Conservation (phyloP, 2,113 vertebrate genomes). For the Vulpes ferrilata region DNA sequence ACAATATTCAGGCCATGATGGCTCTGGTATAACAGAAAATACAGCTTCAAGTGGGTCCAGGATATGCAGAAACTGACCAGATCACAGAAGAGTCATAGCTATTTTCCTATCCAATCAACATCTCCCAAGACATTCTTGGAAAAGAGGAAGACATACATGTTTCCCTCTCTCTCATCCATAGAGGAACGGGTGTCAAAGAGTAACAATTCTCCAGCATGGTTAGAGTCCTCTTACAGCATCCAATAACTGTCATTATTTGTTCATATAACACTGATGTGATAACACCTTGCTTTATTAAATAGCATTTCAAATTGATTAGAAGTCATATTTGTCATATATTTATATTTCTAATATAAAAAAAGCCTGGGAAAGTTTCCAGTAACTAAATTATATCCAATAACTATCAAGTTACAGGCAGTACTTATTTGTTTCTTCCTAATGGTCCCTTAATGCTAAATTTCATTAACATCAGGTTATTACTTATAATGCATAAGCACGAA, state of each 20-base stretch:
- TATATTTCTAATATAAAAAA: slow-evolving; percentile 21
- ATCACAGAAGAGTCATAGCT: background rate
- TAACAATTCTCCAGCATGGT: background rate
- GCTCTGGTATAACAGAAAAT: background rate
- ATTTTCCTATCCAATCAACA: background rate
- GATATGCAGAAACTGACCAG: no score
- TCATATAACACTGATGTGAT: background rate
- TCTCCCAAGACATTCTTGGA: background rate
- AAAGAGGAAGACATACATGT: background rate
- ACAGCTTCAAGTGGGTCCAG: background rate
- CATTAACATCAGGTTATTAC: background rate
- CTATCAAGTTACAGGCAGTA: background rate
- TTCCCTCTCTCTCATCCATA: background rate
- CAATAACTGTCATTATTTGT: background rate
- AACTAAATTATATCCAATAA: background rate
- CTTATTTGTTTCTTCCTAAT: slow-evolving; percentile 27
- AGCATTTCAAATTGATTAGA: background rate
- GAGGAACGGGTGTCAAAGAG: background rate
- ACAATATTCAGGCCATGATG: background rate
- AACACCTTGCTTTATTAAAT: background rate
- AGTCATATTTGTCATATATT: background rate
- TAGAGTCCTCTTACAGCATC: background rate
- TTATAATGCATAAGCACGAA: background rate
- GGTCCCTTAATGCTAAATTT: background rate
- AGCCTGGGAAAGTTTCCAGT: background rate